Evolutionary conservation across 2,888 invertebrate species (phyloP).

Genomic region (Rugalucina vietnamica): DNA sequence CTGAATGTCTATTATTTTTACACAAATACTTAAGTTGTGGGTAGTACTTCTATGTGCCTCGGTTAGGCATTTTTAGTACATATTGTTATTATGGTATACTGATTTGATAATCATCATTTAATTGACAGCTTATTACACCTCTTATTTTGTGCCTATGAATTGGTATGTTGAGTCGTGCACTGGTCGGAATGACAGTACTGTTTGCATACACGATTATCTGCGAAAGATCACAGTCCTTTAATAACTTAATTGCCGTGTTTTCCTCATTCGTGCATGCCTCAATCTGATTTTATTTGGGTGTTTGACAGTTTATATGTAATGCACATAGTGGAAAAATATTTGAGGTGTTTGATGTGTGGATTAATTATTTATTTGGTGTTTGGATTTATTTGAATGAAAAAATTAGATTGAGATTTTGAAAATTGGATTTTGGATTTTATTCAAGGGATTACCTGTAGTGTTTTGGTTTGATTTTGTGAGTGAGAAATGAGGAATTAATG

Average conservation of each 20-base stretch:
- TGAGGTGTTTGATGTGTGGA: not conserved
- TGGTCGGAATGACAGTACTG: not conserved
- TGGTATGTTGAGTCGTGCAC: too few species aligned
- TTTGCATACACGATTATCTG: not conserved
- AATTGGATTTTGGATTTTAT: too few species aligned
- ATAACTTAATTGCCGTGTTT: not conserved
- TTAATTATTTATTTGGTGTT: not conserved
- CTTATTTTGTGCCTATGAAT: too few species aligned
- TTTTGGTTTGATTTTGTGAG: not conserved
- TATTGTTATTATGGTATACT: too few species aligned
- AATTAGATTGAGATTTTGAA: not conserved
- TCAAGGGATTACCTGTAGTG: not conserved
- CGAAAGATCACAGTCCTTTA: not conserved
- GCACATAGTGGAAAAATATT: conserved; percentile 1
- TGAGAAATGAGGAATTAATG: not conserved
- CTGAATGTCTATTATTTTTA: too few species aligned
- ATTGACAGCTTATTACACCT: too few species aligned
- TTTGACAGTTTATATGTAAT: not conserved
- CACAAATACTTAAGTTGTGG: too few species aligned
- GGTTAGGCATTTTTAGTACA: too few species aligned
- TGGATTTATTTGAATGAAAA: not conserved
- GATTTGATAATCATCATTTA: too few species aligned
- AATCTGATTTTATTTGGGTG: not conserved
- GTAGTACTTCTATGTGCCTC: too few species aligned
- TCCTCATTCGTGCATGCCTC: not conserved